Evolutionary conservation across 1,140 invertebrate species (phyloP), one percentile per base, ranked within the genome.

Genomic region (Prorops nasuta): DNA sequence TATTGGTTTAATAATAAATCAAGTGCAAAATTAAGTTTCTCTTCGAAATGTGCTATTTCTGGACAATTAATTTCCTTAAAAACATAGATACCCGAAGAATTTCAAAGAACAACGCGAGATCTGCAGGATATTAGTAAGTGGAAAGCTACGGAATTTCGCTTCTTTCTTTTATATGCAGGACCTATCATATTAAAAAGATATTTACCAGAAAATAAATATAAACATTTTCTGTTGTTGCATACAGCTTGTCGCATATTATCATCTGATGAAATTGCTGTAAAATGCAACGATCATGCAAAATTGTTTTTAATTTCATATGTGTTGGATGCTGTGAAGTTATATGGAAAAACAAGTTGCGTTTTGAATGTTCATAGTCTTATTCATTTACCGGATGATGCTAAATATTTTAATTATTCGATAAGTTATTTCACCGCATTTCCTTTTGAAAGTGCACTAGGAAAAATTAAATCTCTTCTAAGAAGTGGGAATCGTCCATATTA

Each of bases 131-230:
- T 49, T 10, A 24, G 28, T 14, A 42, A 49, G 43, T 49, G 39
- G 39, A 49, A 49, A 22, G 48, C 39, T 16, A 49, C 48, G 10
- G 39, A 49, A 49, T 49, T 15, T 10, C 28, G 40, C 19, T 42
- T 43, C 24, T 49, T 49, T 42, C 15, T 19, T 21, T n/a, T 40
- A 10, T 49, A 49, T 35, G 8, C 12, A 20, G 28, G 39, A 1
- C 39, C 40, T 18, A 21, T 49, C 9, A 14, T 43, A 6, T 24
- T 43, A 9, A 28, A 17, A 31, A 28, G 28, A 16, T 1, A 24
- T 16, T 16, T 28, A 3, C 18, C 2, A 16, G 12, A 22, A 7
- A 15, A 43, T 24, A 8, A 9, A 14, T 43, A 43, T 17, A 43
- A 43, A 24, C 41, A 43, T 24, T 43, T 43, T 43, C 10, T 24